Base-by-base conservation (phyloP, 1,140 invertebrate genomes). In the Drosophila pandora region DNA sequence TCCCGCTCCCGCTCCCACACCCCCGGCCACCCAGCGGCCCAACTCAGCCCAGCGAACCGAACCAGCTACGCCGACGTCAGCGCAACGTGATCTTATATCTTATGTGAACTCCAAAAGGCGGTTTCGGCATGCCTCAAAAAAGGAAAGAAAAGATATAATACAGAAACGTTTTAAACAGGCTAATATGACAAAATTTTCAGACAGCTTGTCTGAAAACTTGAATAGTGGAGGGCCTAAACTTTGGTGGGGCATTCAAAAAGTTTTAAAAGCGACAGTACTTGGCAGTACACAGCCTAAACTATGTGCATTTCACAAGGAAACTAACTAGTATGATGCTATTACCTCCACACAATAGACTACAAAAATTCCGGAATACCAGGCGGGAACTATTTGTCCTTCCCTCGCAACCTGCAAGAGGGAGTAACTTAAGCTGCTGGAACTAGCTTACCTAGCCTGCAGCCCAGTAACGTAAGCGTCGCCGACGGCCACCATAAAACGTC, bases 181-280 rank as follows among this genome's bases (percentile, higher is more conserved):
- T 71, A 82, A 82, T 83, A 67, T 65, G 74, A 79, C 77, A 79
- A 75, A 55, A 74, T 52, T 79, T 79, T 76, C 41, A 68, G 73
- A 76, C 73, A 76, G 73, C 72, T 76, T 76, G 73, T 76, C 73
- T 56, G 52, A 62, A 10, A 7, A 76, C 41, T 68, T 76, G 39
- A 76, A 61, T 53, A 58, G 55, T 71, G 22, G 48, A 39, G 23
- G 57, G 56, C 72, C 72, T 61, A 74, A 34, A 32, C 4, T 17
- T 17, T 9, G 37, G 55, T 21, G 63, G 71, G 54, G 39, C 17
- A 1, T 0, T 17, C 2, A 9, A 22, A 21, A 12, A 34, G 28
- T 34, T n/a, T 22, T 47, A 0, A 47, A 22, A 12, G 10, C 32
- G 32, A 32, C 0, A 5, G 4, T 17, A 17, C 17, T 17, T 17